Conservation (phyloP, 2,113 vertebrate genomes). For the Phalacrocorax pelagicus region DNA sequence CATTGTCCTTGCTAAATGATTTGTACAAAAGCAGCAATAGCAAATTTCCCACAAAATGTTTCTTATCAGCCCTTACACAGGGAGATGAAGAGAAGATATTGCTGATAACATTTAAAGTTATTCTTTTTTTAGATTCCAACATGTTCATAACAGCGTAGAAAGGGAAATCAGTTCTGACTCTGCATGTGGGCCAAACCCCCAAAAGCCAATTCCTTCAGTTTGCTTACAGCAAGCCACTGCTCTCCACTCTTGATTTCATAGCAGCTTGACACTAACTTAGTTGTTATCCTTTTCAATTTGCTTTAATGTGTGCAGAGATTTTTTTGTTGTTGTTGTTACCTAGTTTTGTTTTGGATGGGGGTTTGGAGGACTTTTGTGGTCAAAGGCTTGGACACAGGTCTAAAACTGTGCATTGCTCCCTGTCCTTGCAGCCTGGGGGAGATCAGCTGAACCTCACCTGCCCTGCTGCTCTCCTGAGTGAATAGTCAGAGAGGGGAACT, state of each 20-base stretch:
- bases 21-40: background rate
- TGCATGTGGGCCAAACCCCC: background rate
- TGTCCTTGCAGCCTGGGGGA: background rate
- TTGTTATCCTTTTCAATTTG: background rate
- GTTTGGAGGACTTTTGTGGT: background rate
- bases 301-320: background rate
- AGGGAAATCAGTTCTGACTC: background rate
- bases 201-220: background rate
- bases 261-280: background rate
- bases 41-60: background rate
- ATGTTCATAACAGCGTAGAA: background rate
- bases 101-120: background rate
- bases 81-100: background rate
- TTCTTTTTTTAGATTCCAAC: background rate
- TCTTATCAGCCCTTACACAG: background rate
- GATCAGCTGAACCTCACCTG: background rate
- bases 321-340: background rate
- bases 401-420: background rate
- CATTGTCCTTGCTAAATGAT: background rate
- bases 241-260: constrained; percentile 7
- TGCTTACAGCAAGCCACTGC: background rate
- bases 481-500: background rate
- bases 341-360: accelerated
- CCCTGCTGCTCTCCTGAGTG: background rate
- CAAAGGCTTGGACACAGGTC: background rate